These are phyloP conservation scores for Geophilus truncorum DNA, from an alignment of 2,888 invertebrate genomes.

Conservation along the genomic window DNA sequence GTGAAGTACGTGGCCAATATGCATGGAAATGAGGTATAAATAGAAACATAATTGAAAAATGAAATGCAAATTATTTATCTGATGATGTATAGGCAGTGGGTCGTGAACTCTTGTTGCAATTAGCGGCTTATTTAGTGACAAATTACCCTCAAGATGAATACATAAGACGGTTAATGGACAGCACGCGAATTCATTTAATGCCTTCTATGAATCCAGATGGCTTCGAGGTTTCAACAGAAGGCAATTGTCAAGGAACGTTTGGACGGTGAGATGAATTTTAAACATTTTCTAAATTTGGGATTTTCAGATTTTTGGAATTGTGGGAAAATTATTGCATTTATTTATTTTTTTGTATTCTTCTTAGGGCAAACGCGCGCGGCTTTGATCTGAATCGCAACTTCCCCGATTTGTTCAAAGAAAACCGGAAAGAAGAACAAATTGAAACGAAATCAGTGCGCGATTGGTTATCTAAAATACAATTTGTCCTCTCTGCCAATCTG, in stretches of 20 bases:
- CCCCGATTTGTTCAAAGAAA: constrained; percentile 74
- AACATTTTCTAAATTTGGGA: no score
- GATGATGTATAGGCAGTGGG: constrained; percentile 48
- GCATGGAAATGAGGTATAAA: constrained; percentile 57
- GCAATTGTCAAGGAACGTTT: no score
- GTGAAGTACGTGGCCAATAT: constrained; percentile 57
- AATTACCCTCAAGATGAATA: constrained; percentile 52
- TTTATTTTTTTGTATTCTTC: no score
- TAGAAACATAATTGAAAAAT: no score
- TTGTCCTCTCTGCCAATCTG: constrained; percentile 50
- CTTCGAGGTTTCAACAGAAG: constrained; percentile 61
- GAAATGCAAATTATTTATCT: no score
- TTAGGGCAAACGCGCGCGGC: constrained; percentile 73
- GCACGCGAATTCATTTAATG: constrained; percentile 54
- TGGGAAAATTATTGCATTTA: no score
- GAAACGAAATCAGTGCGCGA: no score
- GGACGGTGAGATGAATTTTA: no score
- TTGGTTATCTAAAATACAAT: no score
- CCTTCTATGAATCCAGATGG: constrained; percentile 57
- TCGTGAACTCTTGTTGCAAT: constrained; percentile 47
- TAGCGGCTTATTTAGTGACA: constrained; percentile 51
- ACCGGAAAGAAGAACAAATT: constrained; percentile 48
- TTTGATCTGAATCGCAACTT: constrained; percentile 87
- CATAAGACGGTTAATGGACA: constrained; percentile 49
- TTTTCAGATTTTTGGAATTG: no score